Evolutionary conservation across 1,140 invertebrate species (phyloP), one percentile per base, ranked within the genome.

Genomic region (Drosophila aff.): DNA sequence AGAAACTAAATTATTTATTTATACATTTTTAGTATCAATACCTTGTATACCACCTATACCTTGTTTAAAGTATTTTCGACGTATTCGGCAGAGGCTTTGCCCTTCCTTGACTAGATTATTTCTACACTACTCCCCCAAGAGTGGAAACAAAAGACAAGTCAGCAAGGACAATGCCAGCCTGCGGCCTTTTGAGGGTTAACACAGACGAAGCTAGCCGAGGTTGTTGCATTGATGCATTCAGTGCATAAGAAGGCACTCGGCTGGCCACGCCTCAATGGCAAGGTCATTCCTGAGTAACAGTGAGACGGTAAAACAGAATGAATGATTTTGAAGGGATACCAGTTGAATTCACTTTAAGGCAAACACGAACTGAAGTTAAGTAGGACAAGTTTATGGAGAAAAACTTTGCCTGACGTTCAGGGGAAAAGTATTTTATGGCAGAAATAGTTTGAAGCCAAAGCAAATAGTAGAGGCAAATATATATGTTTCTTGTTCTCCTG

Each of bases 151-250:
- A 65, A 74, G 77, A 49, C 61, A 43, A 55, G 31, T 16, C 49
- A 63, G 36, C 83, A 89, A 87, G 83, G 83, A 87, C 84, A 87
- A 66, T 84, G 78, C 26, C 62, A 71, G 76, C 68, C 77, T 68
- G 36, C 55, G 64, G 63, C 47, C 38, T 59, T 67, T 71, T 61
- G 72, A 78, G 77, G 80, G 76, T 60, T 68, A 63, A 57, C 74
- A 44, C 47, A 57, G 67, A 43, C 47, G 36, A 16, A 57, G 57
- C 44, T 31, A 16, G 47, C 15, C 80, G 55, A 82, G 59, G 79
- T 40, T 65, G 67, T 57, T 79, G 76, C 64, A 83, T 79, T 79
- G 81, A 76, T 71, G 80, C 80, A 76, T 66, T 75, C 80, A 75
- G 62, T 76, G 40, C 33, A 40, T 41, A 46, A 38, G 47, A 21